Evolutionary conservation across 2,113 vertebrate genomes (phyloP), one percentile per base, ranked within the genome.

Genomic region (Psittacula cyanocephala): DNA sequence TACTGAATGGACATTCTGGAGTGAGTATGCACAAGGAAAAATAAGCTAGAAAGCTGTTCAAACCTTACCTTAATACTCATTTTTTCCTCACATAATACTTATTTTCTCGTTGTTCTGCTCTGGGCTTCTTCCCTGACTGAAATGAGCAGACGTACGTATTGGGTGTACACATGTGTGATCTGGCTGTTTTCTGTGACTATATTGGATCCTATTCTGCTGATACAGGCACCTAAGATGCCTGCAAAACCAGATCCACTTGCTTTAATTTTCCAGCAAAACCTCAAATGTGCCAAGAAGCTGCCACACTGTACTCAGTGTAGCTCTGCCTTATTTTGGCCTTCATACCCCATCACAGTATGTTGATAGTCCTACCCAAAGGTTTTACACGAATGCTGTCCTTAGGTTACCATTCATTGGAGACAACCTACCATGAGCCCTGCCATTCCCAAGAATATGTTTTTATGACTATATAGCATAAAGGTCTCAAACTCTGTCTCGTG

Each of bases 391-490:
- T 18, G 3, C 3, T 82, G 63, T 75, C 41, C 46, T 77, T 20
- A 50, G 27, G 28, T 31, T 69, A 81, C 14, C 22, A 25, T 14
- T 55, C 46, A n/a, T 1, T 63, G 22, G 16, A 84, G 37, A 44
- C 39, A 71, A 25, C 10, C 9, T 28, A 24, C 22, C 14, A 27
- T 5, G 9, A 6, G 0, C 7, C 14, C n/a, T 8, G 3, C 11
- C 5, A 6, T 67, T 67, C 50, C 52, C 37, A 6, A 6, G 20
- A 39, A 27, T 37, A 67, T 11, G 14, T 16, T 71, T 81, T 75
- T 22, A 20, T 67, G 35, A 63, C 20, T 19, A 31, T 28, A 43
- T 2, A 88, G 13, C 29, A 5, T 43, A 23, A 52, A 69, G 9
- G 16, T 80, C 52, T 80, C 47, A 64, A 79, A 71, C 8, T 75